phyloP scores from a whole-genome alignment of 1,140 invertebrate species.

The Drosophila micromelanica region DNA sequence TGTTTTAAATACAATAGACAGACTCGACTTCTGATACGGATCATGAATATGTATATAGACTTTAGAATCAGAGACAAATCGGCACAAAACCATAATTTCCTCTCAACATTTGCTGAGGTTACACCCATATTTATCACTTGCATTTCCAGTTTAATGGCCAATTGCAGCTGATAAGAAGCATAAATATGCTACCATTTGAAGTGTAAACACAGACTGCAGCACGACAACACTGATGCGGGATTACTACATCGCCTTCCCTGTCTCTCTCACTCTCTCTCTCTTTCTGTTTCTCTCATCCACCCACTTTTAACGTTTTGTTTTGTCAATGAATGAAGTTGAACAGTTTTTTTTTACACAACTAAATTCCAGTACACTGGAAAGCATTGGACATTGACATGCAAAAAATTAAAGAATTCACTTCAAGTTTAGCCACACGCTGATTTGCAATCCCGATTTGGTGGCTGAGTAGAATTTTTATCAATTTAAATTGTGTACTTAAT shows the following conservation, averaged over 20 bases:
- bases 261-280: not conserved
- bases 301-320: constrained; percentile 30
- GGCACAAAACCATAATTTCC: no score
- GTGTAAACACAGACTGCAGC: constrained; percentile 30
- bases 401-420: constrained; percentile 33
- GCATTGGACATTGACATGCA: constrained; percentile 13
- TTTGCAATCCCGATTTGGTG: constrained; percentile 30
- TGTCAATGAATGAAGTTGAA: constrained; percentile 53
- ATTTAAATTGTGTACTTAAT: constrained; percentile 77
- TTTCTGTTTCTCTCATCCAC: constrained; percentile 4
- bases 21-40: no score
- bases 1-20: no score
- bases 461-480: constrained; percentile 65
- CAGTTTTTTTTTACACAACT: constrained; percentile 33
- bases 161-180: constrained; percentile 21
- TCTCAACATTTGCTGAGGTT: not conserved
- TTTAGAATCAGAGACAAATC: no score
- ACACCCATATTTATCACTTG: not conserved
- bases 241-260: constrained; percentile 58
- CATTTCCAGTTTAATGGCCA: not conserved
- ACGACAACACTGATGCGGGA: constrained; percentile 57
- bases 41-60: no score
- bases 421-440: constrained; percentile 13
- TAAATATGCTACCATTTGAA: constrained; percentile 13
- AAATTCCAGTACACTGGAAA: constrained; percentile 12